phyloP scores from a whole-genome alignment of 2,888 invertebrate genomes.

The Andrena haemorrhoa region DNA sequence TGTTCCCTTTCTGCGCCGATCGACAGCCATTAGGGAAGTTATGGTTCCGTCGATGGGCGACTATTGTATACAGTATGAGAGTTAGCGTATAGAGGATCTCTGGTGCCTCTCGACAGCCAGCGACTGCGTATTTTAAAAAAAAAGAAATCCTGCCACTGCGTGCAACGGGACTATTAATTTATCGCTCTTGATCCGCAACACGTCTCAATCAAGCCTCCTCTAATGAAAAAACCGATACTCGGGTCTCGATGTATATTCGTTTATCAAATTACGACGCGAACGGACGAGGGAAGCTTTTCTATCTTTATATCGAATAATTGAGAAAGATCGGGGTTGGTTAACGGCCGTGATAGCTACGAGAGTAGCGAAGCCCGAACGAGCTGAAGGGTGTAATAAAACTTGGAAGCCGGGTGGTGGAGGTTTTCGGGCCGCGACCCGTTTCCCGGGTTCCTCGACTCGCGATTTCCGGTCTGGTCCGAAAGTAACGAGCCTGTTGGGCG shows the following conservation, averaged over 20 bases:
- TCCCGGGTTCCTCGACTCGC: background rate
- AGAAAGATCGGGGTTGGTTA: slow-evolving; percentile 69
- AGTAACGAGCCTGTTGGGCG: slow-evolving; percentile 39
- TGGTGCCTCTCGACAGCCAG: background rate
- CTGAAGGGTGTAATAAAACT: slow-evolving; percentile 46
- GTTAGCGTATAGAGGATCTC: too few species aligned
- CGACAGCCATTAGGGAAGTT: slow-evolving; percentile 47
- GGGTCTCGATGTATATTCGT: slow-evolving; percentile 36
- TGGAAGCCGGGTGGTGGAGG: background rate
- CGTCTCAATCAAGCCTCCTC: slow-evolving; percentile 34
- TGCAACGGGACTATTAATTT: slow-evolving; percentile 20
- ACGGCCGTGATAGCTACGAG: slow-evolving; percentile 32
- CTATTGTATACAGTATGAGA: slow-evolving; percentile 20
- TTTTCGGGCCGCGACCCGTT: slow-evolving; percentile 12
- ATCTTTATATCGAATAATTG: slow-evolving; percentile 68
- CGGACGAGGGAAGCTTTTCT: slow-evolving; percentile 47
- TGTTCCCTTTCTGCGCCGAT: slow-evolving; percentile 42
- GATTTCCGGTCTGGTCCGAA: slow-evolving; percentile 28
- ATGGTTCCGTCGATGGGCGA: slow-evolving; percentile 26
- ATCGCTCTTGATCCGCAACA: background rate
- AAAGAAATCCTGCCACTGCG: background rate
- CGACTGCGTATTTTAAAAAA: background rate
- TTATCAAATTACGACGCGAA: slow-evolving; percentile 47
- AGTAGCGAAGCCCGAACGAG: background rate
- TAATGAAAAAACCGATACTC: slow-evolving; percentile 15